These are phyloP conservation scores for Adela reaumurella DNA, from an alignment of 2,888 invertebrate genomes.

Conservation along the genomic window DNA sequence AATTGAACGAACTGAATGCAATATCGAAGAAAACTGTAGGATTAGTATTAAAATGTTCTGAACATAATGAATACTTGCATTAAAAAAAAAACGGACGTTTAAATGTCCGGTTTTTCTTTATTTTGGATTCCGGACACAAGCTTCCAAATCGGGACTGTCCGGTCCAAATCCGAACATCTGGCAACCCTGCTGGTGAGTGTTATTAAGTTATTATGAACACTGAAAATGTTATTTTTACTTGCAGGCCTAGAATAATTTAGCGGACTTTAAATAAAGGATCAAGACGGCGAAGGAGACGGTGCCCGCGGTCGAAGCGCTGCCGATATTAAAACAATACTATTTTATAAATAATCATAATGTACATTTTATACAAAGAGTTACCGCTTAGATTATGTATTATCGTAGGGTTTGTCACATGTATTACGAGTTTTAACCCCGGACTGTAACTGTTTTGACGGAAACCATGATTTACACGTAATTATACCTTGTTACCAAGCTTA, in stretches of 20 bases:
- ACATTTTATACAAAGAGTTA: constrained; percentile 52
- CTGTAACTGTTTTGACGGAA: constrained; percentile 34
- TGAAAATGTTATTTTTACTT: too few relatives aligned
- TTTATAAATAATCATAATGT: constrained; percentile 41
- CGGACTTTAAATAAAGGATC: constrained; percentile 36
- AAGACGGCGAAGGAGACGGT: constrained; percentile 30
- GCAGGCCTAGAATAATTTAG: constrained; percentile 42
- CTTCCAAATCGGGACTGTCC: too few relatives aligned
- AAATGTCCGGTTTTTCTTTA: too few relatives aligned
- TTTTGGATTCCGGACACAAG: too few relatives aligned
- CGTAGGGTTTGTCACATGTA: constrained; percentile 43
- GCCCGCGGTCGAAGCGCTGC: constrained; percentile 6
- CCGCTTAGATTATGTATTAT: constrained; percentile 39
- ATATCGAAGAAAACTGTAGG: too few relatives aligned
- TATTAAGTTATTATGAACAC: too few relatives aligned
- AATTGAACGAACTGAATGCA: too few relatives aligned
- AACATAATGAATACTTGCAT: too few relatives aligned
- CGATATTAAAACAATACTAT: constrained; percentile 37
- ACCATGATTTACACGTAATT: constrained; percentile 30
- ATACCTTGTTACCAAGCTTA: constrained; percentile 56
- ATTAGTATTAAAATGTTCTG: too few relatives aligned
- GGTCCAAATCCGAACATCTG: too few relatives aligned
- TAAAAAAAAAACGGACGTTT: too few relatives aligned
- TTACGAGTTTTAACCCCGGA: constrained; percentile 45
- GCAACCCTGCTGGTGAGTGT: too few relatives aligned